Evolutionary conservation across 2,113 vertebrate species (phyloP).

Genomic region (Serinus canaria): DNA sequence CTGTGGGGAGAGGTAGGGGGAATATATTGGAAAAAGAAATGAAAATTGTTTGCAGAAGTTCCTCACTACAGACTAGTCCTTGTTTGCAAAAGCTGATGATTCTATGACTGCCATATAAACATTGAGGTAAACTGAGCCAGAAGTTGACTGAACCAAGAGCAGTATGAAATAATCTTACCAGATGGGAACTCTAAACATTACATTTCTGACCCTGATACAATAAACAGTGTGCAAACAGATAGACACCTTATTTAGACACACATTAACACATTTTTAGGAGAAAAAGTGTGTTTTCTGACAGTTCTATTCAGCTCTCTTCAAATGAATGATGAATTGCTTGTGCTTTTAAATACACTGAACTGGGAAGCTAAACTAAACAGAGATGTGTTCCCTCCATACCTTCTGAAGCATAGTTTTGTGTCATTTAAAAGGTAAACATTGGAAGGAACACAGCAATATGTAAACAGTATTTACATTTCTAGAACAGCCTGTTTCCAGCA

Average conservation of each 20-base stretch:
- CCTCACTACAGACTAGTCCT: background rate
- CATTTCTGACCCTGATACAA: background rate
- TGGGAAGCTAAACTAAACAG: background rate
- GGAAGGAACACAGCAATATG: background rate
- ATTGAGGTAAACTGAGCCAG: background rate
- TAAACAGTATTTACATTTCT: background rate
- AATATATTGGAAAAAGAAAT: background rate
- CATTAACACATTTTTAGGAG: background rate
- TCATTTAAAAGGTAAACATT: background rate
- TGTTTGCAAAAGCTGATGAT: background rate
- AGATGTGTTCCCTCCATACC: background rate
- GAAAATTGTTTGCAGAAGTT: background rate
- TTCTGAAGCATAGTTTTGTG: background rate
- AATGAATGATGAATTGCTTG: background rate
- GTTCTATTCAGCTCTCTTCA: background rate
- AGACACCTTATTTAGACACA: background rate
- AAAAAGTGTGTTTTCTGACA: background rate
- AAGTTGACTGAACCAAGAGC: background rate
- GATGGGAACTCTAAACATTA: background rate
- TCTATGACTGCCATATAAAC: background rate
- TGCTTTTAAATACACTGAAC: background rate
- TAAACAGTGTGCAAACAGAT: background rate
- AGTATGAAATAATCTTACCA: background rate
- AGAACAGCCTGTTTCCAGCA: background rate
- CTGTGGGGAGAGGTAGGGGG: background rate